phyloP scores from a whole-genome alignment of 1,140 invertebrate genomes.

The Drosophila sproati region DNA sequence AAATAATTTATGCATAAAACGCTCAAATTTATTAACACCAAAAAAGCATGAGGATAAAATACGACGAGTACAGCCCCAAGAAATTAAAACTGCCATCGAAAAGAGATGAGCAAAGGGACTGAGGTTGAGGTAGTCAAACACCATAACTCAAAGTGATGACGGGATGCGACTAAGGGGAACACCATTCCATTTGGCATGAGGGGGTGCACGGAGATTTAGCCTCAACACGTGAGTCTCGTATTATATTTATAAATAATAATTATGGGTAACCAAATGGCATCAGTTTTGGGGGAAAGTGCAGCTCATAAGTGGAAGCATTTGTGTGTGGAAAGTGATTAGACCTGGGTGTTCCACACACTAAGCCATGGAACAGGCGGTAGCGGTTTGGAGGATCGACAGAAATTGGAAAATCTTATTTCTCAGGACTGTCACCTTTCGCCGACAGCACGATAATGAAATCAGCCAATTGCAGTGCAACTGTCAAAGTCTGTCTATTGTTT shows the following conservation, averaged over 20 bases:
- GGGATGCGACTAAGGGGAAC: not conserved
- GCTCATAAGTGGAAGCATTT: conserved; percentile 34
- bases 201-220: conserved; percentile 42
- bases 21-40: conserved; percentile 69
- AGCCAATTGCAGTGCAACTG: conserved; percentile 24
- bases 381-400: too few relatives aligned
- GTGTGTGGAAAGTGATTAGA: conserved; percentile 44
- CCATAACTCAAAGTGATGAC: conserved; percentile 56
- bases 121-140: conserved; percentile 36
- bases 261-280: conserved; percentile 58
- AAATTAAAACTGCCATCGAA: conserved; percentile 19
- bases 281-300: conserved; percentile 41
- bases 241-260: conserved; percentile 79
- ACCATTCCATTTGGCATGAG: conserved; percentile 21
- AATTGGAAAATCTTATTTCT: conserved; percentile 50
- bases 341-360: conserved; percentile 10
- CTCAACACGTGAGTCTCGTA: conserved; percentile 65
- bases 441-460: conserved; percentile 29
- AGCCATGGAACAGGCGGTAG: not conserved
- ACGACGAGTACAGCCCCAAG: conserved; percentile 22
- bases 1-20: conserved; percentile 74
- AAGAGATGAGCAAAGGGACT: conserved; percentile 8
- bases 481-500: conserved; percentile 9
- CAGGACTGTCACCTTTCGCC: conserved; percentile 74
- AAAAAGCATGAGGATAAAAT: conserved; percentile 12